phyloP scores from a whole-genome alignment of 2,888 invertebrate species.

The Pristionchus japonicus region DNA sequence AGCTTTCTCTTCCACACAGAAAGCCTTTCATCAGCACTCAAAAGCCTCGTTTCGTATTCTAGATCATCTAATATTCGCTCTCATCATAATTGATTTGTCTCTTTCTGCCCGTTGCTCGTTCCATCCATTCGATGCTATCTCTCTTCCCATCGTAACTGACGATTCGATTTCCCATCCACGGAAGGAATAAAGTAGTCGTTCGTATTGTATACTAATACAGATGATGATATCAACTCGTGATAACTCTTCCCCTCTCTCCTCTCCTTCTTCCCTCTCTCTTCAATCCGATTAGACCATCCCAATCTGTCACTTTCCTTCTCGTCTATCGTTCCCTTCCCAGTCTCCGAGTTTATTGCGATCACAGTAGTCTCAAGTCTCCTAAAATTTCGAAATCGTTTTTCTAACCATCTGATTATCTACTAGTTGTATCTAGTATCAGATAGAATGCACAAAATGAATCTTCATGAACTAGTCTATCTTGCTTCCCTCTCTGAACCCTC shows the following conservation, averaged over 20 bases:
- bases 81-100: slow-evolving; percentile 20
- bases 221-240: background rate
- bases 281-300: slow-evolving; percentile 17
- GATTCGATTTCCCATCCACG: background rate
- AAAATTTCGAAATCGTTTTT: background rate
- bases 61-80: background rate
- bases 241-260: background rate
- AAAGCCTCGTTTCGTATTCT: background rate
- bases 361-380: too few relatives aligned
- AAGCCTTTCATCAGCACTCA: background rate
- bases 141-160: background rate
- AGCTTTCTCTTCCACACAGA: background rate
- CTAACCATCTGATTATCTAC: too few relatives aligned
- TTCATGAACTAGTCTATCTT: background rate
- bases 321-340: background rate
- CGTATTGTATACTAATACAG: background rate
- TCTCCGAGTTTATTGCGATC: background rate
- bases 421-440: too few relatives aligned
- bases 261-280: background rate
- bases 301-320: background rate
- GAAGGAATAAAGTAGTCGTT: background rate
- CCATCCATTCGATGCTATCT: background rate
- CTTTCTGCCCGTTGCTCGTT: background rate
- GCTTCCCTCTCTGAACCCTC: background rate
- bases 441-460: too few relatives aligned